Evolutionary conservation across 2,113 vertebrate species (phyloP), one percentile per base, ranked within the genome.

Genomic region (Oxyura jamaicensis): DNA sequence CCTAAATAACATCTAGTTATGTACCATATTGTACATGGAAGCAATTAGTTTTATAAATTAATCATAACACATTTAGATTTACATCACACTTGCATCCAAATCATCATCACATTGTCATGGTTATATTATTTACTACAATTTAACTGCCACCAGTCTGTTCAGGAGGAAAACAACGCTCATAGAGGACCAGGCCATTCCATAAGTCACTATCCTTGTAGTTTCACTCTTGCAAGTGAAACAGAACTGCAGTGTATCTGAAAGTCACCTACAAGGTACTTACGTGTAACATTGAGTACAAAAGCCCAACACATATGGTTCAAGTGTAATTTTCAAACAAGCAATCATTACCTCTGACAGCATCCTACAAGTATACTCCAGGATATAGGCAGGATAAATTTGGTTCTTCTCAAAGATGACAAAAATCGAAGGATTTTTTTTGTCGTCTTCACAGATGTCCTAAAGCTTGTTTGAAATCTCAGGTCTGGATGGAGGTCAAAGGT

Each of bases 321-420:
- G 16, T n/a, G 8, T 20, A 46, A 13, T 60, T 88, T 83, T 58
- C 39, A 71, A 41, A 77, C 5, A 71, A 74, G 31, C 17, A 31
- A 58, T 16, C 71, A 9, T 76, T 91, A 79, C 33, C n/a, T 67
- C 39, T 82, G 26, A 88, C 48, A 83, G 60, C 31, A 33, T 10
- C 35, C 67, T 63, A 63, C 0, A 5, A 95, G 4, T 17, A 31
- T 25, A 98, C 21, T 98, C 89, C 66, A 99, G 98, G 3, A 98
- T 6, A 50, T 63, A 98, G 59, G 97, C 97, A 8, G 96, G 97
- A 74, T 98, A 98, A 94, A 98, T 96, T 95, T 98, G 97, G n/a
- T 97, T 94, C 65, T 98, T 98, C 75, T 98, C 98, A 96, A 98
- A 98, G 82, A 98, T 75, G 4, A 98, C 97, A 84, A 98, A 98